A percentile compares a stretch with the other conserved stretches of the same genome.
phyloP scores from a whole-genome alignment of 2,113 vertebrate genomes.

The Osmerus mordax region DNA sequence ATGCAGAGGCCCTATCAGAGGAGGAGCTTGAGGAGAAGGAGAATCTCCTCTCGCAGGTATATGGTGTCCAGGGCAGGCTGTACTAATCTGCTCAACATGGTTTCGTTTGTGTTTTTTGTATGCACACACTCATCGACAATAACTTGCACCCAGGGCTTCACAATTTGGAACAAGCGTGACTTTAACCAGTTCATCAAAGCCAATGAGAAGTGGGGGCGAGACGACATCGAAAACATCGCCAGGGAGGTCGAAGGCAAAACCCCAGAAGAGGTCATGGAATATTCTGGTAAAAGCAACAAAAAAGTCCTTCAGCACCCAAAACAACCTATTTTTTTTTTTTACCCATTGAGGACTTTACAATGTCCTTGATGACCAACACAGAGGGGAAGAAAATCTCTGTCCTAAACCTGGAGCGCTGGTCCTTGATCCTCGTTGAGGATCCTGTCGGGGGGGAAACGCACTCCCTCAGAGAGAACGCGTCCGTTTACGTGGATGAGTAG shows the following conservation, averaged over 20 bases:
- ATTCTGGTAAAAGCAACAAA: conserved; percentile 80
- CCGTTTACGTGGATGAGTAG: no score
- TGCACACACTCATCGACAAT: background rate
- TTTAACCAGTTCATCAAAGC: conserved; percentile 99
- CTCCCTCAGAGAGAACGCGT: background rate
- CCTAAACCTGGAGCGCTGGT: background rate
- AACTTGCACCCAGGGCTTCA: conserved; percentile 82
- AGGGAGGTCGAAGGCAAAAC: conserved; percentile 97
- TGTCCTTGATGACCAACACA: no score
- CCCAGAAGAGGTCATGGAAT: conserved; percentile 97
- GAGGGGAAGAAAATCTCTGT: no score
- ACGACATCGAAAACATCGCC: conserved; percentile 98
- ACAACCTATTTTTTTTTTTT: background rate
- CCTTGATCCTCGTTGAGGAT: no score
- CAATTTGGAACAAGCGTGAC: conserved; percentile 98
- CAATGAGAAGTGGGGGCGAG: conserved; percentile 98
- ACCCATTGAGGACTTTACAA: background rate
- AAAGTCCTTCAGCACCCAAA: background rate
- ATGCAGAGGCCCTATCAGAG: conserved; percentile 92
- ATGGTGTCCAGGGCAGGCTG: background rate
- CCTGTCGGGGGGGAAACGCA: no score
- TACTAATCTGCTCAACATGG: background rate
- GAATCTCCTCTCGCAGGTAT: conserved; percentile 92
- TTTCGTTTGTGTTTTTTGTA: background rate
- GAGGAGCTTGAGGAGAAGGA: conserved; percentile 98